Evolutionary conservation across 2,888 invertebrate genomes (phyloP).

Genomic region (Steromphala cineraria): DNA sequence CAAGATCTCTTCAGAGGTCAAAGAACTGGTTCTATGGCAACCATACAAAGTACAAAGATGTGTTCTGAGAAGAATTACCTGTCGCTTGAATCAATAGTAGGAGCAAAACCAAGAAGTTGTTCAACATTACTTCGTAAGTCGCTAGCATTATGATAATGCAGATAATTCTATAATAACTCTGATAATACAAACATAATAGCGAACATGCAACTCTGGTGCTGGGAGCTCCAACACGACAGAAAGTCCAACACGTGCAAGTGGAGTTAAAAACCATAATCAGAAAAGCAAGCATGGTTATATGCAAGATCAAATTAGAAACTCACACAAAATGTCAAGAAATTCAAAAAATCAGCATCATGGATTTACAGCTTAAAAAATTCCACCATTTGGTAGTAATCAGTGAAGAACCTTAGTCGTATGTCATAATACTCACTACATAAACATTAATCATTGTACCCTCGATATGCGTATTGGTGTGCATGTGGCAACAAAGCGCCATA

Average conservation of each 20-base stretch:
- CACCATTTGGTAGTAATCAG: background rate
- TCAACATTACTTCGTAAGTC: too few relatives aligned
- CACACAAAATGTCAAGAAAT: conserved; percentile 25
- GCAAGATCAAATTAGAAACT: conserved; percentile 25
- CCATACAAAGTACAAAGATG: conserved; percentile 12
- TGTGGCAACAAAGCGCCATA: too few relatives aligned
- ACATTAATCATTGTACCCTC: background rate
- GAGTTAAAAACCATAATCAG: background rate
- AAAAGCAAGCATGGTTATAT: conserved; percentile 25
- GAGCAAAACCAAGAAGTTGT: too few relatives aligned
- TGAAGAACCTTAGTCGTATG: background rate
- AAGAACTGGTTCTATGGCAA: conserved; percentile 1
- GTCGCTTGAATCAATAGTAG: too few relatives aligned
- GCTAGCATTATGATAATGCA: conserved; percentile 7
- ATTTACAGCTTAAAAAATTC: background rate
- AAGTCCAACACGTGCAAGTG: background rate
- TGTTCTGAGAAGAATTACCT: background rate
- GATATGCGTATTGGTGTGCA: background rate
- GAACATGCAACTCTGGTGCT: conserved; percentile 3
- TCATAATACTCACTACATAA: background rate
- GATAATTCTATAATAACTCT: background rate
- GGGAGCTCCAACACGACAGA: background rate
- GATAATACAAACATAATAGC: conserved; percentile 11
- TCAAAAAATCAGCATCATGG: conserved; percentile 15
- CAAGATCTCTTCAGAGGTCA: background rate